Base-by-base conservation (phyloP, 2,113 vertebrate genomes). In the Fregata magnificens region DNA sequence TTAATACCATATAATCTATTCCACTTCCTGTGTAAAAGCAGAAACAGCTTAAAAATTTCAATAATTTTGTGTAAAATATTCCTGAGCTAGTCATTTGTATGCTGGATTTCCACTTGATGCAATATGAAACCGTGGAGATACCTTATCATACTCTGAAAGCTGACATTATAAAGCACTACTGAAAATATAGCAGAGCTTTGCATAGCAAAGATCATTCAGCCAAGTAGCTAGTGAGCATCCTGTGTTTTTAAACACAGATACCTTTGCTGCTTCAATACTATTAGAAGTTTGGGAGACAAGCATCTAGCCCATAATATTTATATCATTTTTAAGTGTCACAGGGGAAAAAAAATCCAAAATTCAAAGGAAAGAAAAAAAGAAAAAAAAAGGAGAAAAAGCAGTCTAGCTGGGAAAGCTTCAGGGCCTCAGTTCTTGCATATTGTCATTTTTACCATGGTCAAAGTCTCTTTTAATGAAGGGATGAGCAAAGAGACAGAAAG, bases 51-150 rank as follows among this genome's bases (percentile, higher is more conserved):
- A 79, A 94, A 96, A 92, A 70, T 88, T 80, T 95, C 73, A 93
- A 86, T 95, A 83, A 94, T 97, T 95, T 97, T 93, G 87, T 90
- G 77, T 92, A 88, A 90, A 96, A 92, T 96, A 95, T 95, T 91
- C 84, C 91, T 16, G 11, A 96, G 81, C n/a, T 92, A 82, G 88
- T 97, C 34, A 91, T 97, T 96, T 96, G 78, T 96, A 97, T 95
- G 83, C 96, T 94, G 97, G 76, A 92, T 97, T 97, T 94, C 88
- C 81, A 47, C 88, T 85, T 84, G 78, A 91, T 96, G 91, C 95
- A 96, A 86, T 96, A 76, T 95, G 97, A 95, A 97, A 82, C 86
- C 38, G 14, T 49, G 13, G 70, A 95, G 95, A 96, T 96, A 94
- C 95, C 94, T 96, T 95, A 95, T 97, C 97, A 77, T 61, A 29